Conservation (phyloP, 1,140 invertebrate species). For the Drosophila simulans region DNA sequence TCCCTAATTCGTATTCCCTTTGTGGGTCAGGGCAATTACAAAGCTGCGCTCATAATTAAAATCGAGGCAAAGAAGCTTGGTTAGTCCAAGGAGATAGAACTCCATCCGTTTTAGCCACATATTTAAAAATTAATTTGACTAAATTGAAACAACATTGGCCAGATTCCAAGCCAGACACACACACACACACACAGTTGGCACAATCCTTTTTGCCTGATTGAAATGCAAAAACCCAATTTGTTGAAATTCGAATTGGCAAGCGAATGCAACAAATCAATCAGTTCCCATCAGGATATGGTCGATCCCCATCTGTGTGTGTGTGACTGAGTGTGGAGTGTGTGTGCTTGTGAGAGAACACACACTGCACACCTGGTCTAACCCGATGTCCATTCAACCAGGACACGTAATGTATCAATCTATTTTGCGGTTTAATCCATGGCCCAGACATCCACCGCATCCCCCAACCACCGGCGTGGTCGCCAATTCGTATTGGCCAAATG, state of each 20-base stretch:
- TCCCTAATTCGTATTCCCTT: slow-evolving; percentile 32
- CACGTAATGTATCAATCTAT: slow-evolving; percentile 79
- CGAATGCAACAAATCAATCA: slow-evolving; percentile 74
- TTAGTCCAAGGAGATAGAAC: background rate
- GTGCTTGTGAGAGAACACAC: background rate
- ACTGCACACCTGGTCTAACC: slow-evolving; percentile 26
- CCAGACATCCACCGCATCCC: slow-evolving; percentile 20
- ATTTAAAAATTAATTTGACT: slow-evolving; percentile 61
- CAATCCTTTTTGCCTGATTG: slow-evolving; percentile 76
- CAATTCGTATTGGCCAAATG: slow-evolving; percentile 35
- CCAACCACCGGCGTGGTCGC: slow-evolving; percentile 13
- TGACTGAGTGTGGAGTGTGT: background rate
- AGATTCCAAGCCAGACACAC: slow-evolving; percentile 22
- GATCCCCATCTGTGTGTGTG: background rate
- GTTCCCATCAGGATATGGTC: slow-evolving; percentile 25
- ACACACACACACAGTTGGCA: slow-evolving; percentile 20
- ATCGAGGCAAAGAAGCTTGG: background rate
- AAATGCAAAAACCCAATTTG: slow-evolving; percentile 77
- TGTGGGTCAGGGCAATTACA: slow-evolving; percentile 38
- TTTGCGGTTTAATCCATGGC: slow-evolving; percentile 61
- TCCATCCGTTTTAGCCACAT: slow-evolving; percentile 8
- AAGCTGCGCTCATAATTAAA: slow-evolving; percentile 28
- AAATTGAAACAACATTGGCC: slow-evolving; percentile 54
- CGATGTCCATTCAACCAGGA: slow-evolving; percentile 55
- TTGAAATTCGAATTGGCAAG: slow-evolving; percentile 66